A percentile compares a stretch with the other conserved stretches of the same genome.
Evolutionary conservation across 2,113 vertebrate genomes (phyloP).

Genomic region (Myotis brandtii): DNA sequence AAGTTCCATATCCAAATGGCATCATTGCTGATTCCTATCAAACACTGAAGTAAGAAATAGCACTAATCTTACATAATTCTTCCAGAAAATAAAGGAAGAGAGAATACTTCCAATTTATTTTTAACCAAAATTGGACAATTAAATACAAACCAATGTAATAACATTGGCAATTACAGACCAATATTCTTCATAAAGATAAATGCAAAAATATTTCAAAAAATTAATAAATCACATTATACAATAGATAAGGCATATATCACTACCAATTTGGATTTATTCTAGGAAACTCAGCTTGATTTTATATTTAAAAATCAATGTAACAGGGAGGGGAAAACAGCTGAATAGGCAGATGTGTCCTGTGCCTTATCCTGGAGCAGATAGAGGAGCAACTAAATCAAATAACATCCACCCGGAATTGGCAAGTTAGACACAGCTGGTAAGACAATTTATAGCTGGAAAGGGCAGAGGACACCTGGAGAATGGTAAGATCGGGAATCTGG

Average conservation of each 20-base stretch:
- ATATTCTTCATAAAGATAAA: not conserved
- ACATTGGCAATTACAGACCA: not conserved
- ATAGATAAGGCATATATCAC: not conserved
- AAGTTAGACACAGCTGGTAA: no score
- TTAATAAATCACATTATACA: constrained; percentile 36
- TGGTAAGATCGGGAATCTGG: no score
- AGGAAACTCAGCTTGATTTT: not conserved
- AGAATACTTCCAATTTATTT: not conserved
- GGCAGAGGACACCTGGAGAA: no score
- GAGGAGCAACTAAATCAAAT: no score
- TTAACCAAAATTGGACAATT: not conserved
- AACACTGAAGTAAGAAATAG: not conserved
- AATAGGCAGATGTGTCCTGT: no score
- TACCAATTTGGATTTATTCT: not conserved
- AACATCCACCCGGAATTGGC: no score
- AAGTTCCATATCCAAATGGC: not conserved
- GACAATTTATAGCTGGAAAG: no score
- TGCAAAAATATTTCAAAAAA: not conserved
- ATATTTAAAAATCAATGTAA: constrained; percentile 39
- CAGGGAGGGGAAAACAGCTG: no score
- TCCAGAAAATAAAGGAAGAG: constrained; percentile 23
- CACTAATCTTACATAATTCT: not conserved
- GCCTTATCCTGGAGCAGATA: no score
- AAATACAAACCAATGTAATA: not conserved
- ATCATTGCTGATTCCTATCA: not conserved